Evolutionary conservation across 1,140 invertebrate species (phyloP), one percentile per base, ranked within the genome.

Genomic region (Melipona quadrifasciata): DNA sequence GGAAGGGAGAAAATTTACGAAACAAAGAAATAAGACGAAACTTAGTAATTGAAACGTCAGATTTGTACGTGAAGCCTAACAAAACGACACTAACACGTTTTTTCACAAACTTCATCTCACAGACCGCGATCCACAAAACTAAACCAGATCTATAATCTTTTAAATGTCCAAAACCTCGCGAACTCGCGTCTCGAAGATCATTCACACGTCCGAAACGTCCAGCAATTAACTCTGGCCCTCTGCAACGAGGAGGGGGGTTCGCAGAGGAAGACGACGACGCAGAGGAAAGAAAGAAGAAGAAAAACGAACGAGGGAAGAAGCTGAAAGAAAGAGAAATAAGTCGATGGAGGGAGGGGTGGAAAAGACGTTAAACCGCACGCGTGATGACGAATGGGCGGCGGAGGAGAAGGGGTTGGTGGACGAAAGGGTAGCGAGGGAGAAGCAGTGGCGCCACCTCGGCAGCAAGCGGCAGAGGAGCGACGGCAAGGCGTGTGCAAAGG

Each of bases 401-500:
- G 31, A 53, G 51, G 17, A 34, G 71, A 73, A 81, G 53, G 67
- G 64, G 57, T 11, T n/a, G 58, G 58, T 61, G 55, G 24, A 27
- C 61, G 68, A 80, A 80, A 84, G 80, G 72, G 89, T 90, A 85
- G 90, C 81, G 88, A 82, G 87, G 19, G 57, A 21, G 57, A 21
- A 76, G 74, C 85, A 70, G 92, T 94, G 92, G 93, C 93, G 93
- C 93, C 94, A 92, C 89, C 92, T 90, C 87, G 90, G 90, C 92
- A 92, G 88, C 78, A 91, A 92, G 89, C 91, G 93, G 91, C 89
- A 86, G 89, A 92, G 90, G 80, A 89, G 87, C 75, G 92, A 92
- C 89, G 86, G 87, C 79, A 76, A 86, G 72, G 86, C 76, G 73
- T 83, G 75, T 76, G 80, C 67, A 74, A 58, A 89, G 84, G 71